phyloP scores from a whole-genome alignment of 2,113 vertebrate genomes.

The Carollia perspicillata region DNA sequence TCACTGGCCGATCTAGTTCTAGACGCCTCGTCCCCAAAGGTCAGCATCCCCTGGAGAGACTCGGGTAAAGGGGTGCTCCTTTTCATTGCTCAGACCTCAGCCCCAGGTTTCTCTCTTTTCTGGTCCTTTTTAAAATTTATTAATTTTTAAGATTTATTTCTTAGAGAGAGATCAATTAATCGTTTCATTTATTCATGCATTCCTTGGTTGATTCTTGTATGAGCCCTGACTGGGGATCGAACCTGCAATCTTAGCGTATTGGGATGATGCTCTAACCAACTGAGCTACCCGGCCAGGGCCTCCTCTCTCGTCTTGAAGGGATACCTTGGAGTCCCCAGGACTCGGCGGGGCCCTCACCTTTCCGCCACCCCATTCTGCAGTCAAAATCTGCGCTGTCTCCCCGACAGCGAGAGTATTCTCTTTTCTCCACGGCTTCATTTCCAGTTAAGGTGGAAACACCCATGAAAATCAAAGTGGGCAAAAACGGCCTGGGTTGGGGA shows the following conservation, averaged over 20 bases:
- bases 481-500: conserved; percentile 34
- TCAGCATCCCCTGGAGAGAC: not conserved
- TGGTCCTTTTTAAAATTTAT: not conserved
- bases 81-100: not conserved
- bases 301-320: not conserved
- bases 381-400: conserved; percentile 75
- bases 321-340: not conserved
- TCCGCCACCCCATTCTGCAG: not conserved
- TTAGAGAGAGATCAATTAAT: too few species aligned
- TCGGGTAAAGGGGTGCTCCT: not conserved
- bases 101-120: not conserved
- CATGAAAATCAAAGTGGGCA: conserved; percentile 6
- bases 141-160: too few species aligned
- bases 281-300: too few species aligned
- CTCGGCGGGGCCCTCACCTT: fast-evolving
- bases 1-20: conserved; percentile 51
- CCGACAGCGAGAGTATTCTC: conserved; percentile 66
- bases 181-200: too few species aligned
- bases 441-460: conserved; percentile 75
- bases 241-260: too few species aligned
- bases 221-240: too few species aligned
- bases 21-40: not conserved
- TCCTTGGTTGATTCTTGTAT: too few species aligned
- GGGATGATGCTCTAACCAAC: too few species aligned
- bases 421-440: conserved; percentile 76